Conservation (phyloP, 2,113 vertebrate species). For the Percopsis transmontana region DNA sequence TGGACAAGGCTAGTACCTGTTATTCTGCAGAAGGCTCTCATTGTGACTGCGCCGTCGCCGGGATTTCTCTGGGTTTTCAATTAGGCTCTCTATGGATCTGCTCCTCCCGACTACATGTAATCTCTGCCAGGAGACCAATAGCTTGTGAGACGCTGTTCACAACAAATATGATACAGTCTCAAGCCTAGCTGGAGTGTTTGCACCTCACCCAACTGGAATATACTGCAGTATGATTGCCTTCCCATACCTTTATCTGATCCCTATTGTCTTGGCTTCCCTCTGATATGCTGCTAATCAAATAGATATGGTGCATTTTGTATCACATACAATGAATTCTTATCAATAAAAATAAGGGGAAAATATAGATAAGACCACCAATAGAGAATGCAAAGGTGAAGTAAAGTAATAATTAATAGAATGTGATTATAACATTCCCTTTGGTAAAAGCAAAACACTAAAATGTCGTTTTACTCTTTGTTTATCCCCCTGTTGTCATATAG, state of each 20-base stretch:
- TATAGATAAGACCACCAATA: too few species aligned
- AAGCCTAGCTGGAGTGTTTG: slow-evolving; percentile 21
- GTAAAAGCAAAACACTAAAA: too few species aligned
- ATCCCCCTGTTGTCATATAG: neutral
- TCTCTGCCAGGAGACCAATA: slow-evolving; percentile 60
- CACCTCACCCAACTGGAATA: neutral
- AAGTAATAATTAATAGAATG: too few species aligned
- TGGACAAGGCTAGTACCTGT: slow-evolving; percentile 64
- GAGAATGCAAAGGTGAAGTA: too few species aligned
- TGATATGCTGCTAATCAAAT: neutral
- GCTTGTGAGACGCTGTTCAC: slow-evolving; percentile 43
- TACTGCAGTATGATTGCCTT: slow-evolving; percentile 4
- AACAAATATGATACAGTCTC: slow-evolving; percentile 35
- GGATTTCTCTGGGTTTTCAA: slow-evolving; percentile 72
- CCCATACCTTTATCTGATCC: neutral
- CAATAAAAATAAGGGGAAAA: neutral
- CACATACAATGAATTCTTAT: neutral
- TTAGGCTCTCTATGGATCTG: slow-evolving; percentile 70
- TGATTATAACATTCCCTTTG: too few species aligned
- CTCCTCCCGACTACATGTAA: slow-evolving; percentile 54
- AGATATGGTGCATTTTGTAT: neutral
- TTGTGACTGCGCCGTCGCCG: slow-evolving; percentile 41
- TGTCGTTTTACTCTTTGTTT: neutral
- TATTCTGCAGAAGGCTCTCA: slow-evolving; percentile 60
- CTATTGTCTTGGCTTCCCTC: neutral